Conservation (phyloP, 2,888 invertebrate species). For the Orchesella flavescens region DNA sequence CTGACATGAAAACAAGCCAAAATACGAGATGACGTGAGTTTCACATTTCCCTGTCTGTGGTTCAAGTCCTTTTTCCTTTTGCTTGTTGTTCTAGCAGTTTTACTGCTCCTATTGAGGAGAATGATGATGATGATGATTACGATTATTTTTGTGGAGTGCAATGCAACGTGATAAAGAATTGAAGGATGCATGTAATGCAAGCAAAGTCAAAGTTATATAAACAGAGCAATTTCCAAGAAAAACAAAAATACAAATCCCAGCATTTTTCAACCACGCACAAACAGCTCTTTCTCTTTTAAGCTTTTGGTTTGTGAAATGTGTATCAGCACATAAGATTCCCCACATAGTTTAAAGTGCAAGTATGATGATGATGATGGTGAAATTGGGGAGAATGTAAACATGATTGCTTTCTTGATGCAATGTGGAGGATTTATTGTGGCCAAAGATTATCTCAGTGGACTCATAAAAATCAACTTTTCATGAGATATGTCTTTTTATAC, state of each 20-base stretch:
- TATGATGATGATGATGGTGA: not conserved
- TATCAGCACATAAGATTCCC: too few species aligned
- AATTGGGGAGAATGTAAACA: constrained; percentile 3
- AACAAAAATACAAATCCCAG: constrained; percentile 32
- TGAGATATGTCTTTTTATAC: constrained; percentile 38
- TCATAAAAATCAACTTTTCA: constrained; percentile 64
- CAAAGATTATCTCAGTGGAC: constrained; percentile 59
- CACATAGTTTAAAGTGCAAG: not conserved
- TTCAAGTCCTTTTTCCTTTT: constrained; percentile 14
- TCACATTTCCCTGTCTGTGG: constrained; percentile 8
- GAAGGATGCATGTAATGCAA: constrained; percentile 25
- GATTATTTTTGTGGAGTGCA: constrained; percentile 37
- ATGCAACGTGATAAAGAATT: constrained; percentile 43
- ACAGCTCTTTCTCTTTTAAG: too few species aligned
- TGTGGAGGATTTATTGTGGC: constrained; percentile 52
- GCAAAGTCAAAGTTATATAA: constrained; percentile 35
- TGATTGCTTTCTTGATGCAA: not conserved
- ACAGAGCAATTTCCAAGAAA: constrained; percentile 48
- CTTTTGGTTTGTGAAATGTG: too few species aligned
- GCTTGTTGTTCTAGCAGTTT: constrained; percentile 43
- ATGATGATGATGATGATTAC: constrained; percentile 5
- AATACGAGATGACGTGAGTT: constrained; percentile 36
- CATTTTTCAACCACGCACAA: not conserved
- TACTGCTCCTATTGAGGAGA: constrained; percentile 5
- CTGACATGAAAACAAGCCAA: constrained; percentile 36